Evolutionary conservation across 1,140 invertebrate species (phyloP), one percentile per base, ranked within the genome.

Genomic region (Scaptomyza montana): DNA sequence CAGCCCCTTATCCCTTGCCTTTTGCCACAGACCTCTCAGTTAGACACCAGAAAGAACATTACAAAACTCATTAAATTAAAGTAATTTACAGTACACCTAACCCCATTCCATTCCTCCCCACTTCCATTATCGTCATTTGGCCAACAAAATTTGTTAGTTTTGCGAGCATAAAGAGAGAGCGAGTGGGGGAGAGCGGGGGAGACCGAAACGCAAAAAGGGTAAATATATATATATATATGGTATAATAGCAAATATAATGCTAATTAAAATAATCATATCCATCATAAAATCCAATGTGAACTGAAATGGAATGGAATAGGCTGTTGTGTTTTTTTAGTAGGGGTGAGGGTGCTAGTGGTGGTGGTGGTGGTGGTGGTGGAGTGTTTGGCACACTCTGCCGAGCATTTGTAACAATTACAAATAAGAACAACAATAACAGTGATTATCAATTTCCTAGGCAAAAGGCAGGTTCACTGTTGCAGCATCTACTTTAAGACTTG

Each of bases 251-350:
- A 89, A 89, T 84, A 89, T 84, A 89, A 89, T 89, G 84, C 84
- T 89, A 89, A 89, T 89, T 89, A 89, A 89, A 89, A 89, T 89
- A 89, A 89, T 89, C 84, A 89, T 89, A 89, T 89, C 79, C 85
- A 89, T 89, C 84, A 87, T 87, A 84, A 87, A 87, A 59, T 60
- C 54, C 53, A 56, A 51, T 50, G 59, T 8, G 5, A 39, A 8
- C 36, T 39, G 1, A n/a, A 9, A 0, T 25, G 3, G 33, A 33
- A 25, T 21, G 47, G 21, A 25, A 25, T 25, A 2, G 21, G 21
- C 3, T 25, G 21, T 25, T 25, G 21, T 25, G 21, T 25, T 25
- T 25, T 25, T 25, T 25, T 25, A 0, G 30, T 16, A 33, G 30
- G 30, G 30, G 30, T 33, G 30, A 33, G 30, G 7, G 30, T 33